These are phyloP conservation scores for Osedax frankpressi DNA, from an alignment of 2,888 invertebrate species.

Conservation along the genomic window DNA sequence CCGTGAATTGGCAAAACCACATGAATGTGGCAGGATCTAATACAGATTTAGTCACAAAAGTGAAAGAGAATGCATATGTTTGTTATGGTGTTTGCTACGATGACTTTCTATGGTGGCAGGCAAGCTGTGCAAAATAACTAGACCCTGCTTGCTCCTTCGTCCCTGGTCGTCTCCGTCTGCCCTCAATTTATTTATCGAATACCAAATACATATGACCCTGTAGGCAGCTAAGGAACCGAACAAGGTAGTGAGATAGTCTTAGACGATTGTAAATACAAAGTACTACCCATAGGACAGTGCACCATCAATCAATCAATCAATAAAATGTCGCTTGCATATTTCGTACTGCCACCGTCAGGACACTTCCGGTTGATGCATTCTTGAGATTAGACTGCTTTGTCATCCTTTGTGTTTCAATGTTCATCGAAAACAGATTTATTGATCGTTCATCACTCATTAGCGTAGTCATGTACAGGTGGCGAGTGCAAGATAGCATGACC, in stretches of 20 bases:
- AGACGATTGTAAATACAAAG: no score
- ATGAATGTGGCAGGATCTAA: no score
- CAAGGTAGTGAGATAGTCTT: conserved; percentile 16
- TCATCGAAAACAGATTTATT: conserved; percentile 17
- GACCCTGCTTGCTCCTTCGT: conserved; percentile 7
- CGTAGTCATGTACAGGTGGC: conserved; percentile 12
- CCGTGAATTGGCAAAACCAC: no score
- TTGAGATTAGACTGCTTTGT: conserved; percentile 19
- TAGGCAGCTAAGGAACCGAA: conserved; percentile 15
- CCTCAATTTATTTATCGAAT: background rate
- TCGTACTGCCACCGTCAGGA: conserved; percentile 10
- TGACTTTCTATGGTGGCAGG: background rate
- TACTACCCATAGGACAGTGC: conserved; percentile 16
- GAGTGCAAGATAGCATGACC: conserved; percentile 13
- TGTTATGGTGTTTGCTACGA: background rate
- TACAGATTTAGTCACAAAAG: no score
- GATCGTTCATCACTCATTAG: conserved; percentile 17
- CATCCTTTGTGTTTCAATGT: background rate
- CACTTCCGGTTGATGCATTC: conserved; percentile 13
- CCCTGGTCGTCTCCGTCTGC: background rate
- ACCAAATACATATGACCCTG: background rate
- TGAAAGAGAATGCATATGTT: no score
- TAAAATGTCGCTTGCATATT: conserved; percentile 5
- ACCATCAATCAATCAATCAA: no score
- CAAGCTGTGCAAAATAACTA: conserved; percentile 1